Conservation (phyloP, 2,113 vertebrate genomes). For the Suncus etruscus region DNA sequence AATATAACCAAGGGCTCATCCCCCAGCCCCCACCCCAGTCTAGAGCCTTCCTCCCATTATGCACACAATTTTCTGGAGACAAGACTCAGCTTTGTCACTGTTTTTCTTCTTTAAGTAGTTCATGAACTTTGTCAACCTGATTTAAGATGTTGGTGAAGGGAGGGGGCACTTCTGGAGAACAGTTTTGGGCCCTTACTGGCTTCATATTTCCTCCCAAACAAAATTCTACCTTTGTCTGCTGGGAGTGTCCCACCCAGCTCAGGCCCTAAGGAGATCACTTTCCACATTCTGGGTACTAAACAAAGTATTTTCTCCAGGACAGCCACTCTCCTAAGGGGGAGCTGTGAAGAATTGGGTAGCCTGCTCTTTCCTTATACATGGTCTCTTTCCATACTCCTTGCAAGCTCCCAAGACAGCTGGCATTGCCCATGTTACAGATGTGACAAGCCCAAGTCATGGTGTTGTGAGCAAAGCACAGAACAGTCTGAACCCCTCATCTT, state of each 20-base stretch:
- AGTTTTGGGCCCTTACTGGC: conserved; percentile 53
- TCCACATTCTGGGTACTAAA: background rate
- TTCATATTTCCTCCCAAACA: conserved; percentile 72
- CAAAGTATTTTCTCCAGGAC: conserved; percentile 56
- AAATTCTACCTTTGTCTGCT: conserved; percentile 77
- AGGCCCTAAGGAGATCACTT: background rate
- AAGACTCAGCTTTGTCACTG: conserved; percentile 1
- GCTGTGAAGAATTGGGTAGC: background rate
- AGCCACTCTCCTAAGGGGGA: conserved; percentile 29
- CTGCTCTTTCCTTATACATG: background rate
- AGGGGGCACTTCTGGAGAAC: conserved; percentile 26
- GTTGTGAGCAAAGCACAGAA: background rate
- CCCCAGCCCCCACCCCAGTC: too few species aligned
- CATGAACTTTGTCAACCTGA: conserved; percentile 20
- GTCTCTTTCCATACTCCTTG: background rate
- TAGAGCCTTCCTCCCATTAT: too few species aligned
- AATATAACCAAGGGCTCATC: background rate
- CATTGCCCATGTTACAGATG: background rate
- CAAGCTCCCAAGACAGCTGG: background rate
- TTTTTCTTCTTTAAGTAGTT: conserved; percentile 3
- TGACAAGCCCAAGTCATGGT: background rate
- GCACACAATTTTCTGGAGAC: conserved; percentile 1
- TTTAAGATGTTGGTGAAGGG: conserved; percentile 29
- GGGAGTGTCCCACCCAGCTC: conserved; percentile 44
- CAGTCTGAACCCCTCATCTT: background rate